Percentiles rank a stretch among this genome's conserved stretches.
phyloP scores from a whole-genome alignment of 2,797 vertebrate species.

The Trematomus bernacchii region DNA sequence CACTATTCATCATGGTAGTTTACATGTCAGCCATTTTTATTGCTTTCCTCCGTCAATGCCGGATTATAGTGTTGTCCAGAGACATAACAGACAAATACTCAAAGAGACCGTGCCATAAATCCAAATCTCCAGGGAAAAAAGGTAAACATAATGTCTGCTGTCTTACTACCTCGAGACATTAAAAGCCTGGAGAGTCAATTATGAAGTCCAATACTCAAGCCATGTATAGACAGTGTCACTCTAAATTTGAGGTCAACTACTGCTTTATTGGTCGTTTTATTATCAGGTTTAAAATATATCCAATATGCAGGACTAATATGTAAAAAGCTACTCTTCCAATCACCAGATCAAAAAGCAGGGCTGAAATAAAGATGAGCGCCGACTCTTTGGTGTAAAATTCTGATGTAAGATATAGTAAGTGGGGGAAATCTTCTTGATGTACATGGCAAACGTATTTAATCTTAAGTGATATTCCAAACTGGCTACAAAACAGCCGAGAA shows the following conservation, averaged over 20 bases:
- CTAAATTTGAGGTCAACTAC: background rate
- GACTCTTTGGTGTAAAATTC: slow-evolving; percentile 9
- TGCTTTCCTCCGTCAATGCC: slow-evolving; percentile 12
- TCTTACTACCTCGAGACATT: slow-evolving; percentile 32
- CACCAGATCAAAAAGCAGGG: slow-evolving; percentile 1
- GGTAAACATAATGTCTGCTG: slow-evolving; percentile 40
- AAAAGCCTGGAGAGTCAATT: slow-evolving; percentile 51
- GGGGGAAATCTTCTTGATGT: slow-evolving; percentile 24
- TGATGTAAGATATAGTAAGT: slow-evolving; percentile 64
- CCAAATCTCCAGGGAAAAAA: slow-evolving; percentile 27
- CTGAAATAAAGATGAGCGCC: background rate
- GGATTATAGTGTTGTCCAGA: slow-evolving; percentile 48
- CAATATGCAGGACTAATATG: background rate
- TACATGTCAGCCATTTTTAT: slow-evolving; percentile 61
- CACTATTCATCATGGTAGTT: slow-evolving; percentile 58
- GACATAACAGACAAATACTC: slow-evolving; percentile 36
- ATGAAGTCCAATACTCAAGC: slow-evolving; percentile 17
- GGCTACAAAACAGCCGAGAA: slow-evolving; percentile 11
- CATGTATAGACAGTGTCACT: slow-evolving; percentile 14
- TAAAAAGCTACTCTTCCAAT: slow-evolving; percentile 11
- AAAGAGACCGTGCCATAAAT: slow-evolving; percentile 48
- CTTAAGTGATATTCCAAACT: slow-evolving; percentile 34
- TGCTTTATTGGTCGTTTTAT: slow-evolving; percentile 1
- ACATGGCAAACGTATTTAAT: slow-evolving; percentile 41
- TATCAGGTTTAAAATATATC: background rate